These are phyloP conservation scores for Amphiprion percula DNA, from an alignment of 2,113 vertebrate species.

Conservation along the genomic window DNA sequence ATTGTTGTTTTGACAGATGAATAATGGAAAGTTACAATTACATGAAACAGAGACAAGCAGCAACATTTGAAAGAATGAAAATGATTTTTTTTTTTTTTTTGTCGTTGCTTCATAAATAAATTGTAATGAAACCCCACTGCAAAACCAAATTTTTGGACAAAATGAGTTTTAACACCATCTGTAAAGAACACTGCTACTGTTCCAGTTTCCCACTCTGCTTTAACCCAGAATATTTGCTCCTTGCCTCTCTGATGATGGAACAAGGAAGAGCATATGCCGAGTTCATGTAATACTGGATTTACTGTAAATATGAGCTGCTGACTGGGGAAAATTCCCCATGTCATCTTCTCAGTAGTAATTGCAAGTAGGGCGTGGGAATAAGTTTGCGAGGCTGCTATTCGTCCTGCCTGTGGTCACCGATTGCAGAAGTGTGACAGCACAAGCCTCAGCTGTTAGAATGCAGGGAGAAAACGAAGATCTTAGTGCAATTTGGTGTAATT, in stretches of 20 bases:
- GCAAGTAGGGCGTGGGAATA: constrained; percentile 40
- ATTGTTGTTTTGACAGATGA: neutral
- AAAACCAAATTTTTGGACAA: too few relatives aligned
- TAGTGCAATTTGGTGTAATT: neutral
- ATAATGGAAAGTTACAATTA: neutral
- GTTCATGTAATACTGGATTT: constrained; percentile 25
- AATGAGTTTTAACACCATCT: neutral
- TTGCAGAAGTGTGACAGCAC: constrained; percentile 11
- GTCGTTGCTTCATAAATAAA: neutral
- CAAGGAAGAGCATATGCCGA: neutral
- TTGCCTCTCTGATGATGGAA: constrained; percentile 1
- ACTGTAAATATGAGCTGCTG: constrained; percentile 46
- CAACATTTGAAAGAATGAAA: neutral
- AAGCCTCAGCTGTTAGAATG: neutral
- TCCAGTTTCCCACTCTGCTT: neutral
- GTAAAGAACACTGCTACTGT: neutral
- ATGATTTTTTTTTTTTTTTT: neutral
- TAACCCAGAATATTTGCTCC: constrained; percentile 2
- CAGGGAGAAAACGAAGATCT: neutral
- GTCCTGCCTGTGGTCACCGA: neutral
- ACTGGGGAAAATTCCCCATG: constrained; percentile 23
- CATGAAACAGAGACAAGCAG: neutral
- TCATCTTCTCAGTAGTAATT: constrained; percentile 27
- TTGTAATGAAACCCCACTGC: neutral
- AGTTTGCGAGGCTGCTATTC: neutral